Conservation (phyloP, 2,888 invertebrate genomes). For the Steinernema carpocapsae region DNA sequence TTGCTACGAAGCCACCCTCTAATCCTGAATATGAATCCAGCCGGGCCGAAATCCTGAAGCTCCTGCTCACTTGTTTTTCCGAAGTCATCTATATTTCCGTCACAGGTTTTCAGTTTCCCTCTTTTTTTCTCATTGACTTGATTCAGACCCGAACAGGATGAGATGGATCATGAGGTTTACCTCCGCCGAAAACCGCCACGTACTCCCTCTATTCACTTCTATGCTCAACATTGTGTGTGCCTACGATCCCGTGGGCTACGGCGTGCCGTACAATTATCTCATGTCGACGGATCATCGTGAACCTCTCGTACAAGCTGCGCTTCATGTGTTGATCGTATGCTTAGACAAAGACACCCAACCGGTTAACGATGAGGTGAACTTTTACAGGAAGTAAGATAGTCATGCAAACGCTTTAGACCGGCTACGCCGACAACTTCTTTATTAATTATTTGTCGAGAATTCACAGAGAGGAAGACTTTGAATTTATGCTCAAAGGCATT, state of each 20-base stretch:
- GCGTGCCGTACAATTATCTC: constrained; percentile 93
- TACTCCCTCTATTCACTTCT: constrained; percentile 95
- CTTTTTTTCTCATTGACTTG: neutral
- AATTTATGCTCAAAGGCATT: constrained; percentile 77
- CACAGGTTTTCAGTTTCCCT: constrained; percentile 44
- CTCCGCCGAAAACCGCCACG: constrained; percentile 80
- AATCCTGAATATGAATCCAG: constrained; percentile 72
- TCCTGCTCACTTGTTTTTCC: constrained; percentile 92
- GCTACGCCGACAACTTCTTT: constrained; percentile 86
- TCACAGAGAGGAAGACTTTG: constrained; percentile 85
- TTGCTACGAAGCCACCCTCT: constrained; percentile 76
- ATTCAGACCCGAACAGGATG: constrained; percentile 71
- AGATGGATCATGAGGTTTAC: constrained; percentile 77
- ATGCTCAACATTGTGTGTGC: constrained; percentile 93
- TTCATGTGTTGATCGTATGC: constrained; percentile 91
- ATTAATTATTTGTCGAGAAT: constrained; percentile 98
- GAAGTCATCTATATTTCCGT: constrained; percentile 85
- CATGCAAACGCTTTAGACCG: constrained; percentile 48
- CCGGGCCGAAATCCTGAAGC: constrained; percentile 82
- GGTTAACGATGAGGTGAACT: constrained; percentile 53
- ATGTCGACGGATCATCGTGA: constrained; percentile 90
- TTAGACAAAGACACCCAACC: constrained; percentile 82
- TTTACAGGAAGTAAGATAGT: neutral
- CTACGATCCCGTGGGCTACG: constrained; percentile 97
- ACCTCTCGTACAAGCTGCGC: constrained; percentile 87